A percentile compares a stretch with the other conserved stretches of the same genome.
Evolutionary conservation across 2,888 invertebrate species (phyloP).

Genomic region (Magallana nippona): DNA sequence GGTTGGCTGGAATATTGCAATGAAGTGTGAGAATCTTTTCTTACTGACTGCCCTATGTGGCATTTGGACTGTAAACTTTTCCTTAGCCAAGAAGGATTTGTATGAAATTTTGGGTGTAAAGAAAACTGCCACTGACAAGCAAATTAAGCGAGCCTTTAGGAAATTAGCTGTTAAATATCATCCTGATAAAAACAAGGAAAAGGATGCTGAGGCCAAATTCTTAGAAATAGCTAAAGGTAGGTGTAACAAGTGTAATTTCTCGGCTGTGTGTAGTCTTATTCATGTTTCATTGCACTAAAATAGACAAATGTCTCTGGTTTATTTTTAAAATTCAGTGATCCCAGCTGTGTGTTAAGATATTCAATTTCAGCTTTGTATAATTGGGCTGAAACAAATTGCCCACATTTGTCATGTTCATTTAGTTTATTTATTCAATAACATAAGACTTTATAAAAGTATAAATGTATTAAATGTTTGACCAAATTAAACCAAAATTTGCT

Average conservation of each 20-base stretch:
- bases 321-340: background rate
- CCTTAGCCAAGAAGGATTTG: constrained; percentile 78
- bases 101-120: constrained; percentile 81
- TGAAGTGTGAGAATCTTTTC: constrained; percentile 66
- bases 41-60: constrained; percentile 63
- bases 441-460: no score
- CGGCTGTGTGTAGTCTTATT: no score
- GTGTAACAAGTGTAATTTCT: no score
- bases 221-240: constrained; percentile 82
- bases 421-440: no score
- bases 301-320: background rate
- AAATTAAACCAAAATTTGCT: no score
- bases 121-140: constrained; percentile 79
- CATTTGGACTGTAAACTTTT: constrained; percentile 54
- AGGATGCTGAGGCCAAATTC: constrained; percentile 81
- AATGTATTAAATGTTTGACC: no score
- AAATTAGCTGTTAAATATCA: constrained; percentile 82
- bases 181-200: constrained; percentile 82
- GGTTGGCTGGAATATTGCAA: constrained; percentile 30
- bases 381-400: no score
- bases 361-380: no score
- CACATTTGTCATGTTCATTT: no score
- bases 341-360: no score
- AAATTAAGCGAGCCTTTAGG: constrained; percentile 82
- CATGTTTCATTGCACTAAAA: background rate